These are phyloP conservation scores for Dipodomys ordii DNA, from an alignment of 2,113 vertebrate genomes.

Conservation along the genomic window DNA sequence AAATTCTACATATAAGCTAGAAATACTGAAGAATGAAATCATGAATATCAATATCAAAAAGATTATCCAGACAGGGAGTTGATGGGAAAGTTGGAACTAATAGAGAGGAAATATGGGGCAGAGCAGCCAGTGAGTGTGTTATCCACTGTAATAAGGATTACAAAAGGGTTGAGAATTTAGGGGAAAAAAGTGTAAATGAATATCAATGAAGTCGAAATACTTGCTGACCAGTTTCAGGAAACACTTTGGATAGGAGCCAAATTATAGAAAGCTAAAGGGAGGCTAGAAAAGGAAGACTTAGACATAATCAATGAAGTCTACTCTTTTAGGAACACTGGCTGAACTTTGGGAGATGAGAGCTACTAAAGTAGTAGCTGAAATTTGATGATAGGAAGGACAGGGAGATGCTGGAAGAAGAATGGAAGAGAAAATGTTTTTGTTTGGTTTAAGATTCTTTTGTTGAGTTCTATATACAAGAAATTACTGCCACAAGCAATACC, in stretches of 20 bases:
- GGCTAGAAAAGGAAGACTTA: neutral
- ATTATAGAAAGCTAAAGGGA: neutral
- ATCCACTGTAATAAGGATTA: neutral
- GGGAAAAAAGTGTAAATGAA: neutral
- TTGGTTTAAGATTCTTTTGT: neutral
- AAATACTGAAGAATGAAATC: neutral
- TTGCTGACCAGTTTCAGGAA: neutral
- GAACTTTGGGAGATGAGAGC: neutral
- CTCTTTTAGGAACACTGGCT: neutral
- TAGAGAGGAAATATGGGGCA: neutral
- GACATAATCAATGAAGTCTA: neutral
- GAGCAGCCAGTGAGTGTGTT: neutral
- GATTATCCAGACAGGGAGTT: neutral
- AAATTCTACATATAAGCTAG: neutral
- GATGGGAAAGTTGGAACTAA: neutral
- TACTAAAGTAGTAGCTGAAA: neutral
- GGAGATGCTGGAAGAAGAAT: neutral
- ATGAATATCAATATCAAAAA: neutral
- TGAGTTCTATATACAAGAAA: neutral
- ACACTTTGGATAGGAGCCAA: neutral
- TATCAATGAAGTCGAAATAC: neutral
- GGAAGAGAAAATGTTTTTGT: too few relatives aligned
- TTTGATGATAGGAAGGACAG: neutral
- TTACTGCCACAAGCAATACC: neutral
- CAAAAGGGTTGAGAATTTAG: neutral